A percentile compares a stretch with the other conserved stretches of the same genome.
These are phyloP conservation scores for Sander vitreus DNA, from an alignment of 2,113 vertebrate species.

Conservation along the genomic window DNA sequence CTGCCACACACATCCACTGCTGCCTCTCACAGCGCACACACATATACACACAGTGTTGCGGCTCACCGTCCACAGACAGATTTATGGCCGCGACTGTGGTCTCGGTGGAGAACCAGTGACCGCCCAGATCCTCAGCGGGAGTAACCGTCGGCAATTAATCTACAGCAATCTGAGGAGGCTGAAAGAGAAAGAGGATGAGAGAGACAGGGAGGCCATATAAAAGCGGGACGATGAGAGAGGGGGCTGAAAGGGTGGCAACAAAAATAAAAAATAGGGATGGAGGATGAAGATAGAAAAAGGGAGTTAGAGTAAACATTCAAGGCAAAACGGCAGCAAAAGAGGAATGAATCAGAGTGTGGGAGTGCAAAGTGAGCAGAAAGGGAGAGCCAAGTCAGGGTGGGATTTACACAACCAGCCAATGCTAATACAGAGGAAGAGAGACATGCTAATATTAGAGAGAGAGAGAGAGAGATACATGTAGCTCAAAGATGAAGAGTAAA, in stretches of 20 bases:
- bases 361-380: conserved; percentile 23
- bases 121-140: conserved; percentile 65
- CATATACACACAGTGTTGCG: background rate
- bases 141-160: conserved; percentile 69
- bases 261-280: background rate
- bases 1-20: conserved; percentile 43
- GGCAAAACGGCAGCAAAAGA: conserved; percentile 14
- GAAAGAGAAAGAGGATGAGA: conserved; percentile 18
- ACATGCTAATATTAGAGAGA: background rate
- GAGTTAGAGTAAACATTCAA: background rate
- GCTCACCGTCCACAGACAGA: conserved; percentile 53
- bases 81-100: conserved; percentile 59
- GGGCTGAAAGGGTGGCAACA: conserved; percentile 9
- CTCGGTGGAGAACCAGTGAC: conserved; percentile 50
- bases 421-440: conserved; percentile 14
- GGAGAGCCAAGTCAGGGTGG: conserved; percentile 5
- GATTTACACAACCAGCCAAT: conserved; percentile 15
- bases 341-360: conserved; percentile 38
- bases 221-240: background rate
- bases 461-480: background rate
- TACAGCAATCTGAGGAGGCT: conserved; percentile 61
- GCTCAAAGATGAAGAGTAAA: background rate
- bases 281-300: background rate
- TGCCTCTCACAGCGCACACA: conserved; percentile 9
- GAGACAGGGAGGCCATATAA: conserved; percentile 1